Base-by-base conservation (phyloP, 2,888 invertebrate species). In the Tuberolachnus salignus region DNA sequence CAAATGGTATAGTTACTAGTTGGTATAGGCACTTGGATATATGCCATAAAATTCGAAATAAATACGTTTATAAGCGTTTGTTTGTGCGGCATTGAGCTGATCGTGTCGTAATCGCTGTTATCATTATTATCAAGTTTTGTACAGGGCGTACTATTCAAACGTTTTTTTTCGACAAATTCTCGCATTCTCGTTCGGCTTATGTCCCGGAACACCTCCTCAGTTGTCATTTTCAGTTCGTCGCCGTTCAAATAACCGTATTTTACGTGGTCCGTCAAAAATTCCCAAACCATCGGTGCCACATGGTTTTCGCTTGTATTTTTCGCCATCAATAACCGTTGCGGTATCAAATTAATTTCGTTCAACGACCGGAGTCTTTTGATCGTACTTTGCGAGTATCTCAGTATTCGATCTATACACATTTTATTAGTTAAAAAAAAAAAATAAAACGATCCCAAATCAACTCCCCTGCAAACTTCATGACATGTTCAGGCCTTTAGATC, bases 331-430 rank as follows among this genome's bases (percentile, higher is more conserved):
- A 57, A 55, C 11, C 19, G 42, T 16, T 53, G 55, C 21, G 70
- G 70, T 44, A 70, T 70, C 16, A 70, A 44, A 70, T 70, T 55
- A 0, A 16, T 70, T 3, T 21, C 21, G 10, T 70, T 70, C 19
- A 70, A 55, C 21, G 14, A 55, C 23, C 44, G 57, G 1, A 70
- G 55, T 21, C 55, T 70, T 11, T 70, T 42, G 2, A 70, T 42
- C 11, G 44, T 57, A 42, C 42, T 34, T 42, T 34, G 34, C 14
- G 70, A 53, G 34, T 44, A n/a, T 44, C 44, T 42, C 14, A 70
- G 9, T 1, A 70, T 34, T 9, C 19, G 42, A 10, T 70, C 70
- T 70, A 10, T n/a, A 42, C 19, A 46, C 23, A 13, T 21, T 26
- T n/a, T n/a, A n/a, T n/a, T n/a, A n/a, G n/a, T n/a, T n/a, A n/a